Percentiles rank a stretch among this genome's conserved stretches.
Evolutionary conservation across 2,888 invertebrate genomes (phyloP).

Genomic region (Rhagonycha fulva): DNA sequence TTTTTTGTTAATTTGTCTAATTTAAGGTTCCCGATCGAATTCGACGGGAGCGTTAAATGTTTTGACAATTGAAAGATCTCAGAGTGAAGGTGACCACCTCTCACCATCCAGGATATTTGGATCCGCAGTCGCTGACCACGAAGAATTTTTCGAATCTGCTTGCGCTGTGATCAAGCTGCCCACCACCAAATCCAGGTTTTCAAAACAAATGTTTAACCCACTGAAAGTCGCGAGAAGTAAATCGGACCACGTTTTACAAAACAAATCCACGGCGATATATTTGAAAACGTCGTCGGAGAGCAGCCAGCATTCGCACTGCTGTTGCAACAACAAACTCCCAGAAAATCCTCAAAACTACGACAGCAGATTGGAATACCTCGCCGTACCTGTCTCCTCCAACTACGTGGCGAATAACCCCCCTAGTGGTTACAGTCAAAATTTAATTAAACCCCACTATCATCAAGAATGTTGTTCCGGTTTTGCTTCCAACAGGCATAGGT

Average conservation of each 20-base stretch:
- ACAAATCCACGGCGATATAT: not conserved
- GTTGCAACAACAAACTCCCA: not conserved
- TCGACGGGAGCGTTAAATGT: conserved; percentile 62
- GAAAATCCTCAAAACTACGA: not conserved
- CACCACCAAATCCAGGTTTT: not conserved
- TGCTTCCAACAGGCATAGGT: conserved; percentile 51
- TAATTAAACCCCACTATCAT: conserved; percentile 41
- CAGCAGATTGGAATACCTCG: not conserved
- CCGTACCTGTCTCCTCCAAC: not conserved
- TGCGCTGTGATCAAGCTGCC: not conserved
- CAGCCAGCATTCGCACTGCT: not conserved
- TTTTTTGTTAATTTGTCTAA: not conserved
- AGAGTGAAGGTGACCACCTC: not conserved
- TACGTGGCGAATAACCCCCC: conserved; percentile 27
- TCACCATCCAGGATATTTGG: conserved; percentile 62
- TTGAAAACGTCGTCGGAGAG: not conserved
- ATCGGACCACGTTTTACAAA: not conserved
- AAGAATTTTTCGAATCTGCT: conserved; percentile 44
- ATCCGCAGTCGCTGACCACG: conserved; percentile 61
- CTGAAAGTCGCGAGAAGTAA: not conserved
- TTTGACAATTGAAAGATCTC: not conserved
- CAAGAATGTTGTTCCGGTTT: conserved; percentile 61
- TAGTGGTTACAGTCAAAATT: conserved; percentile 45
- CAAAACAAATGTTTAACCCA: not conserved
- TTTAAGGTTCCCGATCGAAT: conserved; percentile 69